Conservation (phyloP, 2,888 invertebrate species). For the Trypoxylon attenuatum region DNA sequence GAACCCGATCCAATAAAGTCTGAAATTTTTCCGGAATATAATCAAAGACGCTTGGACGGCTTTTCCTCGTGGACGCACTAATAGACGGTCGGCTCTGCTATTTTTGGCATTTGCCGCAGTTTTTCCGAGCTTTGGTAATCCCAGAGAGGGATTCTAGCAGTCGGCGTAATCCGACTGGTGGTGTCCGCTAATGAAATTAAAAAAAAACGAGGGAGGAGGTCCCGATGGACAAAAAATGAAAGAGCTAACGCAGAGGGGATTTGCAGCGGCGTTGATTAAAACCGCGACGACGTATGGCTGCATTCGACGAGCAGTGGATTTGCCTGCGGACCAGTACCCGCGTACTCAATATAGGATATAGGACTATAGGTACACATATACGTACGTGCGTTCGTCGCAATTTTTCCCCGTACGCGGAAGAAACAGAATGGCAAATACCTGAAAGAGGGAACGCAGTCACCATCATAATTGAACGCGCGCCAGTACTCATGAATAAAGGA, state of each 20-base stretch:
- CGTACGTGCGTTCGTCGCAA: conserved; percentile 21
- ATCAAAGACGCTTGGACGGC: too few species aligned
- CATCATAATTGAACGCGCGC: conserved; percentile 43
- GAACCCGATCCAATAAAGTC: too few species aligned
- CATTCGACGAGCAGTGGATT: conserved; percentile 59
- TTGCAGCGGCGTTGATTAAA: conserved; percentile 72
- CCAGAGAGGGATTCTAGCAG: conserved; percentile 61
- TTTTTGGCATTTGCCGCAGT: conserved; percentile 55
- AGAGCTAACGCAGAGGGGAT: conserved; percentile 65
- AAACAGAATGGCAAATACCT: conserved; percentile 58
- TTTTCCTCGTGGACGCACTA: too few species aligned
- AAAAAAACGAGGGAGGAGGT: conserved; percentile 55
- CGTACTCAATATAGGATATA: conserved; percentile 24
- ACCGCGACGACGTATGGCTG: conserved; percentile 68
- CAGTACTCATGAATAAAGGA: conserved; percentile 50
- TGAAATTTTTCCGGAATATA: too few species aligned
- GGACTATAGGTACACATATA: neutral
- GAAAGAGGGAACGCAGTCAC: conserved; percentile 31
- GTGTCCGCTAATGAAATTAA: conserved; percentile 72
- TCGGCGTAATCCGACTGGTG: conserved; percentile 69
- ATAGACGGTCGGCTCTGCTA: conserved; percentile 24
- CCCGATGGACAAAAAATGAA: conserved; percentile 53
- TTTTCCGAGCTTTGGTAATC: conserved; percentile 70
- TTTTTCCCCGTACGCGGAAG: conserved; percentile 38
- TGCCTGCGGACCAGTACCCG: conserved; percentile 17